These are phyloP conservation scores for Schizaphis graminum DNA, from an alignment of 2,888 invertebrate species.

Conservation along the genomic window DNA sequence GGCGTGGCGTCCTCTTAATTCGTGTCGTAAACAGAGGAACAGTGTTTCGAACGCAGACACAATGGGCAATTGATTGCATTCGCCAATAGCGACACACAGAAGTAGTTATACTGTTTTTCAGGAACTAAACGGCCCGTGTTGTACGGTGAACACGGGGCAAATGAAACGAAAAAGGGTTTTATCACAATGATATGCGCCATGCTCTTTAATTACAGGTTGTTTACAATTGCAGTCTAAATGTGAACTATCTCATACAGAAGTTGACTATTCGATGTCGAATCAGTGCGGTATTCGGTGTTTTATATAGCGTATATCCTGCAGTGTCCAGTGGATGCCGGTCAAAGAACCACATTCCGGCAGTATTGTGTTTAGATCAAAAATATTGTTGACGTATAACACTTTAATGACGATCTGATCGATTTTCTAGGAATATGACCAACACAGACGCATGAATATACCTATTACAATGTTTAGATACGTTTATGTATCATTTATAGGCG, in stretches of 20 bases:
- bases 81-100: not conserved
- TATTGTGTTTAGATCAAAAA: not conserved
- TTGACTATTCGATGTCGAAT: not conserved
- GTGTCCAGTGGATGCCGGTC: not conserved
- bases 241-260: not conserved
- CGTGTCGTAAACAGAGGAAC: not conserved
- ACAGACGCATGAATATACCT: no score
- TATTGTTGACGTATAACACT: not conserved
- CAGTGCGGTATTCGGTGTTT: not conserved
- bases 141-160: not conserved
- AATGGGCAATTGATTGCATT: not conserved
- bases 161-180: not conserved
- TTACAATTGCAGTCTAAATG: not conserved
- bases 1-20: not conserved
- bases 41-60: not conserved
- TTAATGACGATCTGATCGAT: no score
- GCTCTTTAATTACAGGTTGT: not conserved
- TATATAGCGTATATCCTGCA: not conserved
- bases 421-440: no score
- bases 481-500: no score
- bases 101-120: not conserved
- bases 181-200: not conserved
- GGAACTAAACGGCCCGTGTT: not conserved
- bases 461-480: no score
- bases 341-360: not conserved